phyloP scores from a whole-genome alignment of 2,888 invertebrate species.

The Caenorhabditis parvicauda region DNA sequence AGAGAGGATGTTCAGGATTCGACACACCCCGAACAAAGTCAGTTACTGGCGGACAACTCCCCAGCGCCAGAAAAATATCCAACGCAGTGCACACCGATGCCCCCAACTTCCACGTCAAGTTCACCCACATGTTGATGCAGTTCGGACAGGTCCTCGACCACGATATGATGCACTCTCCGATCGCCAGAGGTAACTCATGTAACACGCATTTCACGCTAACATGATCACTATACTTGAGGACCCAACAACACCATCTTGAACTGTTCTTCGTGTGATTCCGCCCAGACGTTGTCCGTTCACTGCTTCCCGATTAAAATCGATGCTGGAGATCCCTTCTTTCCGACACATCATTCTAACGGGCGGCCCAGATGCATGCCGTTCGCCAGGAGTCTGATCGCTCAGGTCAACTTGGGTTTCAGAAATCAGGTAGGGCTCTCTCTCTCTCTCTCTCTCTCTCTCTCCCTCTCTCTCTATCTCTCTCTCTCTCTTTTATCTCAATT shows the following conservation, averaged over 20 bases:
- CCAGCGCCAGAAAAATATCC: constrained; percentile 52
- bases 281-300: constrained; percentile 84
- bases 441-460: too few species aligned
- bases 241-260: constrained; percentile 59
- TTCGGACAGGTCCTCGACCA: constrained; percentile 91
- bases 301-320: constrained; percentile 91
- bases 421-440: constrained; percentile 50
- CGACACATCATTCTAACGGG: constrained; percentile 77
- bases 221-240: constrained; percentile 28
- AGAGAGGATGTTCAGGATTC: constrained; percentile 49
- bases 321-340: constrained; percentile 82
- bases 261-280: constrained; percentile 76
- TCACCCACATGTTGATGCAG: constrained; percentile 75
- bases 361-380: constrained; percentile 86
- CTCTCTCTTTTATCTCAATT: neutral
- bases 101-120: constrained; percentile 52
- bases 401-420: constrained; percentile 72
- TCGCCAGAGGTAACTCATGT: constrained; percentile 67
- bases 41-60: constrained; percentile 47
- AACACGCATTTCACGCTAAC: too few species aligned
- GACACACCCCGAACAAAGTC: constrained; percentile 53
- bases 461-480: too few species aligned
- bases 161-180: constrained; percentile 89
- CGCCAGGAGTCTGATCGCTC: constrained; percentile 88
- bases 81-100: constrained; percentile 52